Conservation (phyloP, 2,113 vertebrate species). For the Scatophagus argus region DNA sequence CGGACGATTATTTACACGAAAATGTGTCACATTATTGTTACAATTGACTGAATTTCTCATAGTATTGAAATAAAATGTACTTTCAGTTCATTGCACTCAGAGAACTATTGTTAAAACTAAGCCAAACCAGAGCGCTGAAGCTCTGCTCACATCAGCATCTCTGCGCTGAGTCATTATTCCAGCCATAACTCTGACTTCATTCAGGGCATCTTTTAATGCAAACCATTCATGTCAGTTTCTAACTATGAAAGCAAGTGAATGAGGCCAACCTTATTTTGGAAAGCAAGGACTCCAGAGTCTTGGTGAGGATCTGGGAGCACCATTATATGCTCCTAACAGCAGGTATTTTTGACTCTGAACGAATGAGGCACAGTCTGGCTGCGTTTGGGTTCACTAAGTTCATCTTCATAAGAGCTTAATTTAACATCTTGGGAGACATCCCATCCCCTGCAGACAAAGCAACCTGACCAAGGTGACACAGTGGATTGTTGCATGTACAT, state of each 20-base stretch:
- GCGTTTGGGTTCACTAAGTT: constrained; percentile 46
- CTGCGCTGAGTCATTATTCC: constrained; percentile 15
- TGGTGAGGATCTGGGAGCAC: constrained; percentile 18
- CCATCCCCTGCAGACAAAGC: constrained; percentile 11
- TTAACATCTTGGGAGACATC: neutral
- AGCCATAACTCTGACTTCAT: constrained; percentile 31
- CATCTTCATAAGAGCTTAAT: constrained; percentile 21
- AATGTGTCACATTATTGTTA: neutral
- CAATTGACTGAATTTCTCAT: neutral
- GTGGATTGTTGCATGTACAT: neutral
- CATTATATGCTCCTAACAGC: constrained; percentile 9
- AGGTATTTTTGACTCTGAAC: constrained; percentile 51
- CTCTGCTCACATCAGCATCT: constrained; percentile 27
- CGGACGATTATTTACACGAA: neutral
- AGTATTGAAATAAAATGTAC: neutral
- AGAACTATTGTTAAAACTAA: neutral
- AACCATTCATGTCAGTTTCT: constrained; percentile 20
- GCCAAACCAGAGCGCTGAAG: constrained; percentile 7
- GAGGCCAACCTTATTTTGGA: constrained; percentile 19
- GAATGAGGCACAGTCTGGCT: constrained; percentile 29
- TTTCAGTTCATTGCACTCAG: neutral
- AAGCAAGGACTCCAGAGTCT: constrained; percentile 8
- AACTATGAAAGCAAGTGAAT: constrained; percentile 7
- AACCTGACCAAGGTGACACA: neutral
- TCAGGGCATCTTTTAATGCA: constrained; percentile 28